Evolutionary conservation across 2,888 invertebrate species (phyloP).

Genomic region (Invenusta paracnida): DNA sequence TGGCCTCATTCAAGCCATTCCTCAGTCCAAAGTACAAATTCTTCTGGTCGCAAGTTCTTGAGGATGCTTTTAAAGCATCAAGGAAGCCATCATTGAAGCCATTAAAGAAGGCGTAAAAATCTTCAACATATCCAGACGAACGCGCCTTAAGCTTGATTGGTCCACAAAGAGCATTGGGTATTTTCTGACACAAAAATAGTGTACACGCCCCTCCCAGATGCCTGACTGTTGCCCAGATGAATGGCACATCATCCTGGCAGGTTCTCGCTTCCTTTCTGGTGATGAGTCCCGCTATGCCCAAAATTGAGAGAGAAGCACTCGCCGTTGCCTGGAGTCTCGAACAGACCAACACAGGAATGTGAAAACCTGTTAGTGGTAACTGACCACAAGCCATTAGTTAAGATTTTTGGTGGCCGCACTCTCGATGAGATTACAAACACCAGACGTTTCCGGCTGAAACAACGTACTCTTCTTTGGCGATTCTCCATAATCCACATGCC

Average conservation of each 20-base stretch:
- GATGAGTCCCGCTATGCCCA: slow-evolving; percentile 39
- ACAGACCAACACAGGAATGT: slow-evolving; percentile 1
- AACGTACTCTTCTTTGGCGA: slow-evolving; percentile 29
- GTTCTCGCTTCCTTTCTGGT: background rate
- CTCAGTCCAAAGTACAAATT: slow-evolving; percentile 43
- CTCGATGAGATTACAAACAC: slow-evolving; percentile 36
- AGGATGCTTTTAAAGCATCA: slow-evolving; percentile 42
- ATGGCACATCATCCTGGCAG: slow-evolving; percentile 45
- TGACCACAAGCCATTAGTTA: slow-evolving; percentile 31
- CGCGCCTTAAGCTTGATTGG: slow-evolving; percentile 47
- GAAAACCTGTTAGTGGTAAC: background rate
- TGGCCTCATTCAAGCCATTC: slow-evolving; percentile 46
- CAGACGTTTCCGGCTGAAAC: slow-evolving; percentile 31
- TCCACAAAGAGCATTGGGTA: slow-evolving; percentile 48
- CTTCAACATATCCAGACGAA: slow-evolving; percentile 44
- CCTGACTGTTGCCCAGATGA: slow-evolving; percentile 47
- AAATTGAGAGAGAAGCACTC: slow-evolving; percentile 28
- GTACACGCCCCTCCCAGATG: slow-evolving; percentile 42
- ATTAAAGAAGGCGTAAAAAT: slow-evolving; percentile 46
- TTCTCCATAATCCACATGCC: slow-evolving; percentile 32
- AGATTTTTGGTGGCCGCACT: slow-evolving; percentile 34
- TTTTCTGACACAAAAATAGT: slow-evolving; percentile 46
- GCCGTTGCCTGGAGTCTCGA: background rate
- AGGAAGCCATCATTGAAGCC: slow-evolving; percentile 45
- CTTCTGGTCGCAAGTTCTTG: slow-evolving; percentile 45